Evolutionary conservation across 1,140 invertebrate species (phyloP).

Genomic region (Magallana gigas): DNA sequence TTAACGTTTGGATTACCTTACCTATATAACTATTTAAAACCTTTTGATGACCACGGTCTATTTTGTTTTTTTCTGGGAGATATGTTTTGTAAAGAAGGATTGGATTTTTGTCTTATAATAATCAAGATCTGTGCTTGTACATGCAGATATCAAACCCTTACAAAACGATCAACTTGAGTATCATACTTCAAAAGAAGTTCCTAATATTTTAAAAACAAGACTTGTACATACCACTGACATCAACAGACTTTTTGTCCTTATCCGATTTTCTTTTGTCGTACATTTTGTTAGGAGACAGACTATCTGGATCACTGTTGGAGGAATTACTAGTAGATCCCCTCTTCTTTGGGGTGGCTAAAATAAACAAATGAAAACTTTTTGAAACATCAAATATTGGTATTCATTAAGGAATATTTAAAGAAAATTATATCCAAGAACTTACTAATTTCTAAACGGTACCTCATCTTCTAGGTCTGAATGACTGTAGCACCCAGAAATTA

Average conservation of each 20-base stretch:
- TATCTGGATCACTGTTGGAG: slow-evolving; percentile 51
- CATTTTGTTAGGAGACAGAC: slow-evolving; percentile 50
- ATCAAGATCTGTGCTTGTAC: no score
- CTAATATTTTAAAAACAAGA: no score
- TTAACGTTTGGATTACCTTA: background rate
- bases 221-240: slow-evolving; percentile 42
- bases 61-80: no score
- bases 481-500: background rate
- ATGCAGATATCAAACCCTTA: no score
- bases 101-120: no score
- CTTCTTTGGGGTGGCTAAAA: slow-evolving; percentile 51
- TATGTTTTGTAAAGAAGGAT: no score
- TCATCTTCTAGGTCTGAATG: background rate
- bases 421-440: background rate
- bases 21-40: no score
- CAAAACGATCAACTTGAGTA: no score
- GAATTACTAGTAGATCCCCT: slow-evolving; percentile 51
- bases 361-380: background rate
- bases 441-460: slow-evolving; percentile 19
- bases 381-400: background rate
- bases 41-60: no score
- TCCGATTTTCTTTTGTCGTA: slow-evolving; percentile 51
- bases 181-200: no score
- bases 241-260: slow-evolving; percentile 42
- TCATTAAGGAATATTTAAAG: background rate